Percentiles rank a stretch among this genome's conserved stretches.
Conservation (phyloP, 2,113 vertebrate genomes). For the Nibea coibor region DNA sequence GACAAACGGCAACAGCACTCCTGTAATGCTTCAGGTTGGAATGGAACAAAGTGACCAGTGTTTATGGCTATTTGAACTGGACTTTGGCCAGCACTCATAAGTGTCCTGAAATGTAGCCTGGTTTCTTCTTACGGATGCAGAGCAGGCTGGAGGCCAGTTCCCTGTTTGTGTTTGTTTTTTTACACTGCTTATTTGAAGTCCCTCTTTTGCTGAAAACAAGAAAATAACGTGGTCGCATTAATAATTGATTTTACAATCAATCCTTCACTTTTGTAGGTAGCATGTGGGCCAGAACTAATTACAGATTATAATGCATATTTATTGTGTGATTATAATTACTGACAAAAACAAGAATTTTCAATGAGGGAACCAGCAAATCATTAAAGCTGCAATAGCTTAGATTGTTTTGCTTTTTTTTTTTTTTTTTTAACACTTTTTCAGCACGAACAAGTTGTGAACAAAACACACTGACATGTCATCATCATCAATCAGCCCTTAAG, state of each 20-base stretch:
- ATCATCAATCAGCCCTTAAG: neutral
- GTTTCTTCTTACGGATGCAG: neutral
- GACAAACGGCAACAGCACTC: constrained; percentile 46
- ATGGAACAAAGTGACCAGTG: constrained; percentile 19
- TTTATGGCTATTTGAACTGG: neutral
- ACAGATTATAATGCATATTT: neutral
- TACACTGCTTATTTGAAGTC: neutral
- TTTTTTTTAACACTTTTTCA: neutral
- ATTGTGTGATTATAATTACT: neutral
- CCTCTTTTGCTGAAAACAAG: neutral
- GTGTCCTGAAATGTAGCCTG: neutral
- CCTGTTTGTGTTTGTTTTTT: neutral
- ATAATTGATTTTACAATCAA: neutral
- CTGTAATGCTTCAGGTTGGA: constrained; percentile 26
- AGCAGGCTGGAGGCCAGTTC: neutral
- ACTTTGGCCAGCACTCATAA: neutral
- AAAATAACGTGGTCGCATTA: neutral
- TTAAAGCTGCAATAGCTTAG: neutral
- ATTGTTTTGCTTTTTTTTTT: neutral
- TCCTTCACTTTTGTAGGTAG: neutral
- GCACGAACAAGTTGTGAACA: neutral
- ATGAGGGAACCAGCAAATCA: neutral
- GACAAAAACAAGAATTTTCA: neutral
- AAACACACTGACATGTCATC: neutral
- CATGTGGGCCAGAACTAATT: neutral